phyloP scores from a whole-genome alignment of 2,888 invertebrate species.

The Mylabris sibirica region DNA sequence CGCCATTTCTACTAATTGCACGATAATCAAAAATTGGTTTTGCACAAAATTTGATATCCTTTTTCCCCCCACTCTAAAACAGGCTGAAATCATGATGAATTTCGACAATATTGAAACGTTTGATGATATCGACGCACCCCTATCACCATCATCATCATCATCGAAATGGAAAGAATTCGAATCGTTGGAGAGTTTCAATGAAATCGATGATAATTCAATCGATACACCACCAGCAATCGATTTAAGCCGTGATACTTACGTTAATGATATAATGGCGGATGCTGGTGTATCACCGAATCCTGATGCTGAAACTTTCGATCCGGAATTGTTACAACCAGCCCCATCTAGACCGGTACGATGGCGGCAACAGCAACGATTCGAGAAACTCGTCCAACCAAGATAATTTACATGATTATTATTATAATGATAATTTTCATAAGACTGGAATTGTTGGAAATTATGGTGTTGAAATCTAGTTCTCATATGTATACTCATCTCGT shows the following conservation, averaged over 20 bases:
- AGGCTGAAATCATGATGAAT: constrained; percentile 18
- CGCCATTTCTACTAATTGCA: constrained; percentile 40
- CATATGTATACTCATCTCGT: neutral
- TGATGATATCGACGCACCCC: constrained; percentile 45
- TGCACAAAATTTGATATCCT: constrained; percentile 38
- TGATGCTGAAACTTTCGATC: constrained; percentile 52
- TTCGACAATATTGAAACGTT: constrained; percentile 52
- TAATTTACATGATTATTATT: neutral
- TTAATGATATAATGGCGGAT: constrained; percentile 50
- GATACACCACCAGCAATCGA: constrained; percentile 37
- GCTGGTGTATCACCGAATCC: constrained; percentile 51
- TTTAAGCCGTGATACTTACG: constrained; percentile 50
- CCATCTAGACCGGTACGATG: neutral
- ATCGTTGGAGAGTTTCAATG: constrained; percentile 49
- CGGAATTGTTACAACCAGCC: neutral
- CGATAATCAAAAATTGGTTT: constrained; percentile 28
- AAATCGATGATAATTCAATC: constrained; percentile 50
- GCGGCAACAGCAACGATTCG: neutral
- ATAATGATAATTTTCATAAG: neutral
- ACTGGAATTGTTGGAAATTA: neutral
- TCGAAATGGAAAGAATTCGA: constrained; percentile 38
- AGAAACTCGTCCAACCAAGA: neutral
- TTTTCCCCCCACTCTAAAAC: constrained; percentile 45
- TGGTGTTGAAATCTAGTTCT: neutral
- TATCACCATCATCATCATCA: too few species aligned